A percentile compares a stretch with the other conserved stretches of the same genome.
These are phyloP conservation scores for Agelastica alni DNA, from an alignment of 2,888 invertebrate species.

Conservation along the genomic window DNA sequence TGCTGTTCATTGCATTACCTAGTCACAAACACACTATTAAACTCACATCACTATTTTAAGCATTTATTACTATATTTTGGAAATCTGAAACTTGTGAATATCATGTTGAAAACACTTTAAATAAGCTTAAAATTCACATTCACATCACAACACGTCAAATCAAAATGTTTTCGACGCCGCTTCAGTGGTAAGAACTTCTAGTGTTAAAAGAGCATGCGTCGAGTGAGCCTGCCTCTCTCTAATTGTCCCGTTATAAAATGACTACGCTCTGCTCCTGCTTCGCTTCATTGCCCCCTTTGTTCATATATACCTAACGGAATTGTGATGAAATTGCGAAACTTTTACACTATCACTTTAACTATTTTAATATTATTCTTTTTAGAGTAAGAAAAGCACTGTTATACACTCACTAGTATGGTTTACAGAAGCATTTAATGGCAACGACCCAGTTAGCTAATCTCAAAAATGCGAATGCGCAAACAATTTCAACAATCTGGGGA, in stretches of 20 bases:
- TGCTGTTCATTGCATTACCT: conserved; percentile 42
- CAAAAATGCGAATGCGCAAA: conserved; percentile 30
- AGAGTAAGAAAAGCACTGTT: conserved; percentile 2
- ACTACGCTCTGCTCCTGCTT: conserved; percentile 34
- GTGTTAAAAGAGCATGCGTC: conserved; percentile 43
- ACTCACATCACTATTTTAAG: conserved; percentile 38
- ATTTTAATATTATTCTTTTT: conserved; percentile 18
- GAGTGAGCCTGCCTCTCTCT: conserved; percentile 14
- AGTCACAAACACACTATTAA: conserved; percentile 23
- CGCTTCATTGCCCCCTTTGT: conserved; percentile 44
- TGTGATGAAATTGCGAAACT: conserved; percentile 32
- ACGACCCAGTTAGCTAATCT: conserved; percentile 44
- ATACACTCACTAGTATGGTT: conserved; percentile 11
- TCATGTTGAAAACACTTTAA: conserved; percentile 35
- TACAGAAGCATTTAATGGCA: conserved; percentile 40
- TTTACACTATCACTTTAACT: conserved; percentile 23
- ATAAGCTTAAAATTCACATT: conserved; percentile 39
- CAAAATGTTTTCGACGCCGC: conserved; percentile 46
- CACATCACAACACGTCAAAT: conserved; percentile 46
- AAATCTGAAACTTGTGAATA: conserved; percentile 27
- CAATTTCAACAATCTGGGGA: conserved; percentile 16
- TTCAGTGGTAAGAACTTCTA: conserved; percentile 38
- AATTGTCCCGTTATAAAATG: conserved; percentile 28
- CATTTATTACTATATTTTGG: conserved; percentile 31
- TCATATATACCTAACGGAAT: conserved; percentile 24